phyloP scores from a whole-genome alignment of 1,140 invertebrate species.

The Aphidius gifuensis region DNA sequence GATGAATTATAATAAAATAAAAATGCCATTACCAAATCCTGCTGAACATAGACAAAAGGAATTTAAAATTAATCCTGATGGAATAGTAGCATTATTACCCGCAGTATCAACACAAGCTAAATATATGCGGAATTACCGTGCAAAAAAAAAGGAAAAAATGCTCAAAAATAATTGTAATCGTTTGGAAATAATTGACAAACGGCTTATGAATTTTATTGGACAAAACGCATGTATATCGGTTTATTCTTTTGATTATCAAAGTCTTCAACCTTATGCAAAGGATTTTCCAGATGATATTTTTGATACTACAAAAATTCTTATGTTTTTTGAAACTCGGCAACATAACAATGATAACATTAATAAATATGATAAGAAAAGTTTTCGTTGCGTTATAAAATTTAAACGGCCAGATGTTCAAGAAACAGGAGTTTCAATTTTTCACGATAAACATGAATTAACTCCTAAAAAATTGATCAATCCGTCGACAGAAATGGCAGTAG shows the following conservation, averaged over 20 bases:
- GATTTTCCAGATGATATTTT: conserved; percentile 22
- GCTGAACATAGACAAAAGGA: no score
- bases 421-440: conserved; percentile 25
- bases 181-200: conserved; percentile 3
- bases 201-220: neutral
- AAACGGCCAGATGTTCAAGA: conserved; percentile 22
- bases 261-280: conserved; percentile 16
- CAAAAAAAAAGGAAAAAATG: no score
- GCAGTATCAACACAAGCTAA: no score
- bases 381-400: conserved; percentile 20
- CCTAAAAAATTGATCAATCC: conserved; percentile 9
- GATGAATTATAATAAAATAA: no score
- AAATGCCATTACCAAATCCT: no score
- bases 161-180: no score
- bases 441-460: conserved; percentile 13
- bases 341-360: conserved; percentile 20
- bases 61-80: no score
- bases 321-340: conserved; percentile 27
- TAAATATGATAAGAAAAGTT: conserved; percentile 26
- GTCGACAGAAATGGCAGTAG: conserved; percentile 14
- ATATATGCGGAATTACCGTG: no score
- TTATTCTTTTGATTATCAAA: conserved; percentile 25
- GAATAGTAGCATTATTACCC: no score
- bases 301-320: conserved; percentile 17
- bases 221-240: conserved; percentile 6